These are phyloP conservation scores for Helostoma temminkii DNA, from an alignment of 2,797 vertebrate species.

Conservation along the genomic window DNA sequence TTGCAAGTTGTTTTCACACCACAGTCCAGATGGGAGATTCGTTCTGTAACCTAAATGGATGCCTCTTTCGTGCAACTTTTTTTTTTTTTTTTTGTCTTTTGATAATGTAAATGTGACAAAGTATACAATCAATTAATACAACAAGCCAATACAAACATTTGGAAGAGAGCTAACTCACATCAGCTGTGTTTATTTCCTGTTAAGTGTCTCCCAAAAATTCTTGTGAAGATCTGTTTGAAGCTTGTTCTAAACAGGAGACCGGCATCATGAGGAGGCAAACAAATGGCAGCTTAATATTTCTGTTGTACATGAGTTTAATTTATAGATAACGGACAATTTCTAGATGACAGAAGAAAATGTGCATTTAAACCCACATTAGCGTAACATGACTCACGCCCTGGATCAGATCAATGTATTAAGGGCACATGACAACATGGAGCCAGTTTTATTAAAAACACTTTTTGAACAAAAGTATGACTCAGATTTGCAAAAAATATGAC, in stretches of 20 bases:
- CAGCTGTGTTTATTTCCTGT: conserved; percentile 63
- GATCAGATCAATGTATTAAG: too few relatives aligned
- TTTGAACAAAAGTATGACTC: too few relatives aligned
- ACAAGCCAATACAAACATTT: conserved; percentile 62
- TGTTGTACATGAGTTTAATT: conserved; percentile 28
- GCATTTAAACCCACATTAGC: too few relatives aligned
- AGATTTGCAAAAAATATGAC: too few relatives aligned
- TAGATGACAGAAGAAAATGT: too few relatives aligned
- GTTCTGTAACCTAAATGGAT: conserved; percentile 63
- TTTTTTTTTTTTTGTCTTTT: conserved; percentile 3
- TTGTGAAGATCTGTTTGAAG: conserved; percentile 16
- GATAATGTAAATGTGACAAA: conserved; percentile 65
- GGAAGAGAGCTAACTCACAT: conserved; percentile 41
- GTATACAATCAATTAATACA: conserved; percentile 66
- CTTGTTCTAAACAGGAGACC: conserved; percentile 22
- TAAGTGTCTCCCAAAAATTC: conserved; percentile 31
- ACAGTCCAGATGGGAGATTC: conserved; percentile 78
- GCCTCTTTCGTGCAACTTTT: conserved; percentile 30
- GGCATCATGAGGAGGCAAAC: conserved; percentile 9
- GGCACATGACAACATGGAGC: too few relatives aligned
- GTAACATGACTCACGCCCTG: too few relatives aligned
- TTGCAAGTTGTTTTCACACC: conserved; percentile 68
- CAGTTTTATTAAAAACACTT: too few relatives aligned
- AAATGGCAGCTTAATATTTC: conserved; percentile 10
- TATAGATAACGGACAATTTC: neutral